A percentile compares a stretch with the other conserved stretches of the same genome.
Evolutionary conservation across 2,888 invertebrate species (phyloP).

Genomic region (Leptinotarsa rubiginosa): DNA sequence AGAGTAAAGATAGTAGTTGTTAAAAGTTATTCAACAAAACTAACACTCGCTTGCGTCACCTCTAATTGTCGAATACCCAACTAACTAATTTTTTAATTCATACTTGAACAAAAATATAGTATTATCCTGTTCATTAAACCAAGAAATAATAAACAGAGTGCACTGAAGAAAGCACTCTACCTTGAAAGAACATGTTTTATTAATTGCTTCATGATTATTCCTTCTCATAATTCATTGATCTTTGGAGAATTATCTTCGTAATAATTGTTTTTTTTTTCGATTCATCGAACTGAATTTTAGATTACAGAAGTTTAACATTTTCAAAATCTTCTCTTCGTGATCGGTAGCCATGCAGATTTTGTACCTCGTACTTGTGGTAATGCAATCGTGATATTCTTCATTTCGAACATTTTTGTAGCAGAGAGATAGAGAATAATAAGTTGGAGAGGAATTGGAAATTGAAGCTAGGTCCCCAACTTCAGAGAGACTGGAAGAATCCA

Average conservation of each 20-base stretch:
- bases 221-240: neutral
- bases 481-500: too few relatives aligned
- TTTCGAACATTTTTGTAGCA: too few relatives aligned
- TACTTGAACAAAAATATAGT: neutral
- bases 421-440: too few relatives aligned
- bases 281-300: neutral
- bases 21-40: slow-evolving; percentile 1
- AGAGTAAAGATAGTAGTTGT: neutral
- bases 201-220: neutral
- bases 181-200: neutral
- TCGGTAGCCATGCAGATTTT: too few relatives aligned
- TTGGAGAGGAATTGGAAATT: too few relatives aligned
- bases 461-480: too few relatives aligned
- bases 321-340: too few relatives aligned
- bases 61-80: slow-evolving; percentile 3
- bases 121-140: neutral
- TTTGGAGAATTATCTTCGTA: neutral
- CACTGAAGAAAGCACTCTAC: neutral
- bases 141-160: slow-evolving; percentile 5
- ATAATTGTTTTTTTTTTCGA: neutral
- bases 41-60: neutral
- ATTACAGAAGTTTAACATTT: neutral
- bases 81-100: slow-evolving; percentile 1
- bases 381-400: too few relatives aligned
- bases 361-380: too few relatives aligned